phyloP scores from a whole-genome alignment of 1,140 invertebrate genomes.

The Adoxophyes honmai region DNA sequence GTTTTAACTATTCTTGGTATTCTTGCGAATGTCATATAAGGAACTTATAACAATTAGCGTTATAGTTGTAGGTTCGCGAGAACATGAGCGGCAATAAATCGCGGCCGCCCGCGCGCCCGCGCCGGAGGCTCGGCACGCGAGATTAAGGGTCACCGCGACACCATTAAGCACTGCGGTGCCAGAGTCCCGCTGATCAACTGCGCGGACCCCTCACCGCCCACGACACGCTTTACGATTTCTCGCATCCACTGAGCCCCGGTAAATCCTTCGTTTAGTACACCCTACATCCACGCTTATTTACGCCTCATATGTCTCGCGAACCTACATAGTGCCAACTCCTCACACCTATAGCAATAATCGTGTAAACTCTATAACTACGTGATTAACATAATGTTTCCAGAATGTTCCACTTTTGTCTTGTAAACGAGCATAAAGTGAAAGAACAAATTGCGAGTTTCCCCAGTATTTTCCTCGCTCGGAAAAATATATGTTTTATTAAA shows the following conservation, averaged over 20 bases:
- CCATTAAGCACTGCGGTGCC: conserved; percentile 44
- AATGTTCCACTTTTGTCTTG: conserved; percentile 77
- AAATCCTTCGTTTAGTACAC: conserved; percentile 18
- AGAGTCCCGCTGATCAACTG: conserved; percentile 36
- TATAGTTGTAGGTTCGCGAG: conserved; percentile 43
- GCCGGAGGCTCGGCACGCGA: conserved; percentile 42
- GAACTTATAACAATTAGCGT: conserved; percentile 47
- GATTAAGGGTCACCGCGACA: conserved; percentile 63
- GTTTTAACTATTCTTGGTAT: no score
- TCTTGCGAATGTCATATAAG: conserved; percentile 15
- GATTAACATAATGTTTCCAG: conserved; percentile 75
- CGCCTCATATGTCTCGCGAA: conserved; percentile 5
- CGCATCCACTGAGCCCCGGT: conserved; percentile 28
- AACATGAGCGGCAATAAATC: conserved; percentile 59
- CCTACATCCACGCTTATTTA: neutral
- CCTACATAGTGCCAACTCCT: conserved; percentile 23
- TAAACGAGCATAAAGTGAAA: conserved; percentile 77
- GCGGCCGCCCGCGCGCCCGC: conserved; percentile 44
- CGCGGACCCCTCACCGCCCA: conserved; percentile 27
- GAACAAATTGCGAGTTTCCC: conserved; percentile 77
- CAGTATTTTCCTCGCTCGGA: conserved; percentile 76
- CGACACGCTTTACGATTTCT: conserved; percentile 39
- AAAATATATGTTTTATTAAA: conserved; percentile 78
- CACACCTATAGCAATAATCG: conserved; percentile 40
- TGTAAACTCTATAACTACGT: conserved; percentile 64